These are phyloP conservation scores for Sebastes alutus DNA, from an alignment of 2,797 vertebrate species.

Conservation along the genomic window DNA sequence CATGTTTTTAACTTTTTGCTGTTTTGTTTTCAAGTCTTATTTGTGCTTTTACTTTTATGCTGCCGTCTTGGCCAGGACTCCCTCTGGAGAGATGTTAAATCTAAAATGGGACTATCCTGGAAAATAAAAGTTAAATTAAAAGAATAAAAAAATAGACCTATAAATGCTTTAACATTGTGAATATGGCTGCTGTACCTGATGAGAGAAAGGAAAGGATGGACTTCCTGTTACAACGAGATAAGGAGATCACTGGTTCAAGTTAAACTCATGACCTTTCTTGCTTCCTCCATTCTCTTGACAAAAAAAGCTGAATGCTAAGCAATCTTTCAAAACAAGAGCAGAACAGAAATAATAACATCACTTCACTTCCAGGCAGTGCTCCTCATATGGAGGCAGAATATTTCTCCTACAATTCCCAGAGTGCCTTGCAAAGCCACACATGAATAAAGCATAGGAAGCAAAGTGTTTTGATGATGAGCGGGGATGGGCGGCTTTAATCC, in stretches of 20 bases:
- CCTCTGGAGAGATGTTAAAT: rapidly evolving
- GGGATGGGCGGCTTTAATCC: slow-evolving; percentile 13
- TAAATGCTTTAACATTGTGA: not conserved
- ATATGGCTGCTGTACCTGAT: not conserved
- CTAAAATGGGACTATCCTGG: no score
- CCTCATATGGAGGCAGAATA: not conserved
- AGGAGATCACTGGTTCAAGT: not conserved
- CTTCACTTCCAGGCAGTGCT: not conserved
- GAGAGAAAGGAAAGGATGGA: slow-evolving; percentile 26
- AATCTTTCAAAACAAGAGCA: not conserved
- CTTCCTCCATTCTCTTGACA: not conserved
- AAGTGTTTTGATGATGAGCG: slow-evolving; percentile 43
- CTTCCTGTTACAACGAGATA: slow-evolving; percentile 38
- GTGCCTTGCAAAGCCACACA: slow-evolving; percentile 28
- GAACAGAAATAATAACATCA: slow-evolving; percentile 1
- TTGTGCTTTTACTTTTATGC: no score
- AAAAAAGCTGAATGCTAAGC: not conserved
- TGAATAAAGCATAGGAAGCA: slow-evolving; percentile 49
- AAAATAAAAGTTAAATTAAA: not conserved
- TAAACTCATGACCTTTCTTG: not conserved
- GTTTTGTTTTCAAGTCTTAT: no score
- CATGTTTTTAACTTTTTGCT: no score
- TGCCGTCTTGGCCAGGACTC: not conserved
- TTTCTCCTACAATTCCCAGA: slow-evolving; percentile 48
- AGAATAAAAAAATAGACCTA: not conserved